Base-by-base conservation (phyloP, 2,888 invertebrate genomes). In the Drosophila mettleri region DNA sequence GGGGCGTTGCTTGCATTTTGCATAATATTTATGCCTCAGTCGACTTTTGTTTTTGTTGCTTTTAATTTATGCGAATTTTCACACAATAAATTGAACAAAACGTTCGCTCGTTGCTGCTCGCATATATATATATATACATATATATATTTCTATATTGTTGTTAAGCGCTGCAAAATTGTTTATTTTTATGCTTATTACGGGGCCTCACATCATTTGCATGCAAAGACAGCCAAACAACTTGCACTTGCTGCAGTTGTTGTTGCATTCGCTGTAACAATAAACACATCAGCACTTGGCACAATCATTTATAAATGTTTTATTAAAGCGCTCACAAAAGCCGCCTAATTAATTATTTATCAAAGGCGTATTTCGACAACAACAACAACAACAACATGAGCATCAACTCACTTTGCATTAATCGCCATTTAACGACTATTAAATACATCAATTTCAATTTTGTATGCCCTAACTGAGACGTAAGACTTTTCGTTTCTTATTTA, bases 41-140 rank as follows among this genome's bases (percentile, higher is more conserved):
- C 65, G 82, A 49, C 58, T 68, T 31, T 45, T 53, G n/a, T 41
- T 59, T 31, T 41, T 48, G 59, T 48, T 34, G n/a, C 31, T 61
- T 59, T 78, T 87, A 88, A 89, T 88, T 88, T 89, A 88, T 88
- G 86, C 84, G 78, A 79, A 79, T 89, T 86, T 88, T 88, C 89
- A 86, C 88, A 89, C 88, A 89, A 80, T 86, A 88, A 88, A 88
- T 88, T 88, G 83, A 72, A 86, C 88, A 86, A 86, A 86, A 86
- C 88, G 88, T 58, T 67, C 54, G 52, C 45, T 24, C 54, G 61
- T 29, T 70, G 63, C 61, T 57, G 63, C 54, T 64, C 29, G 57
- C 24, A 49, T 61, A 6, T 3, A 27, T 18, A 8, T 39, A 14
- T 20, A 58, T 38, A 31, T 60, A 36, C 27, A 54, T 60, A 31